Evolutionary conservation across 2,888 invertebrate genomes (phyloP), one percentile per base, ranked within the genome.

Genomic region (Cheiracanthium punctorium): DNA sequence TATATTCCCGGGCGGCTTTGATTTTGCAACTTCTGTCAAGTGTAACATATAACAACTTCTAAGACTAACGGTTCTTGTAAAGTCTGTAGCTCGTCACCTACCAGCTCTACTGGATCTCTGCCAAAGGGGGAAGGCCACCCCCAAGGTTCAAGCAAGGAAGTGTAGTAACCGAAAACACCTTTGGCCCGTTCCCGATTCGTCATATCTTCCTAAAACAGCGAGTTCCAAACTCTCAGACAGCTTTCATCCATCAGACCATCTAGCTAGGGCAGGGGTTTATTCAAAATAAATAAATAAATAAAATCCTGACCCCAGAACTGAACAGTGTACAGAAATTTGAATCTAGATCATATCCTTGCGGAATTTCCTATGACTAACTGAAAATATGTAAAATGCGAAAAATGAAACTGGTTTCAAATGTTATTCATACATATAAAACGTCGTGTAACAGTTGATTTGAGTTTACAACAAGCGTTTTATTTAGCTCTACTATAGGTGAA

Each of bases 181-280:
- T 84, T 77, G 84, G 69, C 84, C 84, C 69, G 28, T 67, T 67
- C 69, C 73, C 71, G 29, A 84, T 84, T 84, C 84, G 84, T 84
- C 84, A 84, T 84, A 84, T 73, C 67, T 29, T 77, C 73, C 84
- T 64, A 77, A 82, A 82, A 82, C 82, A 82, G 64, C 76, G 33
- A 72, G 71, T 72, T 71, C 67, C 73, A 67, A 80, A 73, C 72
- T 29, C 73, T 48, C 24, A 77, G 82, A 77, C 82, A 82, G 77
- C 65, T 69, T 69, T 79, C 77, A 84, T 84, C 84, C 84, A 84
- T 84, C 84, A 84, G 73, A 20, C 33, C 43, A 67, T 67, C 67
- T 43, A 37, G 24, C 24, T 41, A 70, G 82, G 70, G 75, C 69
- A 69, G 32, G 65, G 72, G 73, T 32, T 37, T 48, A 20, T 70